These are phyloP conservation scores for Heliornis fulica DNA, from an alignment of 2,113 vertebrate genomes.

Conservation along the genomic window DNA sequence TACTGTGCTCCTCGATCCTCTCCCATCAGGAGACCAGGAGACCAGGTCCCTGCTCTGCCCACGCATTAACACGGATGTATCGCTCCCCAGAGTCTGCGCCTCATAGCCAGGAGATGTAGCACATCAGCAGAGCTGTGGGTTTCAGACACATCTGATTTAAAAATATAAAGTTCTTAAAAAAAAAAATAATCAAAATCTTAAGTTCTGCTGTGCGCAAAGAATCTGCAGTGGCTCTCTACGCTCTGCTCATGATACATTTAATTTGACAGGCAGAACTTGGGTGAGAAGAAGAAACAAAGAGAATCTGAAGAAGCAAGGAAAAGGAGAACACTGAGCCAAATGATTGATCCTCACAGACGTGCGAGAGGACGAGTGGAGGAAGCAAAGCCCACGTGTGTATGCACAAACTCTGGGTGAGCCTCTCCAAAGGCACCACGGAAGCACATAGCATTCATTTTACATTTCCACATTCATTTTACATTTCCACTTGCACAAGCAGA, in stretches of 20 bases:
- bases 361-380: fast-evolving
- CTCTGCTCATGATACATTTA: not conserved
- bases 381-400: not conserved
- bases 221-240: not conserved
- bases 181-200: not conserved
- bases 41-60: not conserved
- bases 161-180: no score
- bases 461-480: not conserved
- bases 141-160: not conserved
- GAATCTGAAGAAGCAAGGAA: not conserved
- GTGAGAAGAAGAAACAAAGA: not conserved
- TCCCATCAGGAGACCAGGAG: fast-evolving
- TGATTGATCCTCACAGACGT: fast-evolving
- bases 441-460: not conserved
- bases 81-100: fast-evolving
- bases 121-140: not conserved
- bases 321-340: not conserved
- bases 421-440: fast-evolving
- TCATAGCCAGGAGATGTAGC: fast-evolving
- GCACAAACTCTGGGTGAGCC: not conserved
- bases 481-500: not conserved
- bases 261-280: not conserved
- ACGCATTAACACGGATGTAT: fast-evolving
- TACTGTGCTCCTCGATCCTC: not conserved
- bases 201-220: not conserved